phyloP scores from a whole-genome alignment of 2,888 invertebrate genomes.

The Drosophila testacea region DNA sequence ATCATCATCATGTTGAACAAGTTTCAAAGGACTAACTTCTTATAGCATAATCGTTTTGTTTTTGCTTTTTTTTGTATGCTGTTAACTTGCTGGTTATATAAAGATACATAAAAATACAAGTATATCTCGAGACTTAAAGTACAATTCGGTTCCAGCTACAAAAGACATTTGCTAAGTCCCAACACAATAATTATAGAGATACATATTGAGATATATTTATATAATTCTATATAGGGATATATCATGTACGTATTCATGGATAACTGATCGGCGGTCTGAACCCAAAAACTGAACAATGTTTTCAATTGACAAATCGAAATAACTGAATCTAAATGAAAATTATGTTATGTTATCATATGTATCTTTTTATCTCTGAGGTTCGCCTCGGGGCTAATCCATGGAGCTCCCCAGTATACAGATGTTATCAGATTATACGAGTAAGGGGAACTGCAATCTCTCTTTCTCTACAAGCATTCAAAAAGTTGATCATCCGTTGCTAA shows the following conservation, averaged over 20 bases:
- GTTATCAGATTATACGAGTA: background rate
- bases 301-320: constrained; percentile 15
- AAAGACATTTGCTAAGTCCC: constrained; percentile 15
- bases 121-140: constrained; percentile 24
- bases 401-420: constrained; percentile 1
- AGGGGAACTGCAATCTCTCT: background rate
- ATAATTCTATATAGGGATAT: constrained; percentile 16
- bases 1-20: constrained; percentile 49
- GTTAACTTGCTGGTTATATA: constrained; percentile 28
- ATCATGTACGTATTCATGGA: constrained; percentile 34
- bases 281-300: constrained; percentile 26
- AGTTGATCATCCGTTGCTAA: constrained; percentile 22
- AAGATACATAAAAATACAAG: constrained; percentile 15
- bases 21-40: constrained; percentile 50
- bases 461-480: constrained; percentile 18
- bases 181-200: constrained; percentile 32
- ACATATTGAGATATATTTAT: constrained; percentile 6
- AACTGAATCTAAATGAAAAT: background rate
- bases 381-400: constrained; percentile 6
- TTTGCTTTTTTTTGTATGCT: constrained; percentile 18
- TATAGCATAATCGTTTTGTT: constrained; percentile 19
- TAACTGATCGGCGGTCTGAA: constrained; percentile 42
- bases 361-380: constrained; percentile 4
- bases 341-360: background rate
- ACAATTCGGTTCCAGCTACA: constrained; percentile 31